A percentile compares a stretch with the other conserved stretches of the same genome.
These are phyloP conservation scores for Syngnathoides biaculeatus DNA, from an alignment of 2,113 vertebrate species.

Conservation along the genomic window DNA sequence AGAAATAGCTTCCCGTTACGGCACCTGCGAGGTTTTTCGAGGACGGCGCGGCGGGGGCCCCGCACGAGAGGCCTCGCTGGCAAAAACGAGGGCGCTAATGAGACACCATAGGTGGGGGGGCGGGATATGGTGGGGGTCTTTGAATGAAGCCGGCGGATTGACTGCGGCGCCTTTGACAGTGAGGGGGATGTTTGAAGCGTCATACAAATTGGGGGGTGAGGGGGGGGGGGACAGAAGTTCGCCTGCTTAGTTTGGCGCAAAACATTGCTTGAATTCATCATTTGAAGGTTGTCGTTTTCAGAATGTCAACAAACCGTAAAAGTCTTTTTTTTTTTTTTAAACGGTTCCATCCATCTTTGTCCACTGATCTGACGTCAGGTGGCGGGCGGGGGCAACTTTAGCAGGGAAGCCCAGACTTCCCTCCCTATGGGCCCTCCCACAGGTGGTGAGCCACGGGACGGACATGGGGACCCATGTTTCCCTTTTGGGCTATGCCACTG, in stretches of 20 bases:
- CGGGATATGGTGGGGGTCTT: too few relatives aligned
- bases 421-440: too few relatives aligned
- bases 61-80: background rate
- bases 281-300: background rate
- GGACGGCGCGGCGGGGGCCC: constrained; percentile 12
- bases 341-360: too few relatives aligned
- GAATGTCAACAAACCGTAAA: background rate
- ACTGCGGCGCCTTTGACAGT: background rate
- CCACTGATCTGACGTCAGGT: too few relatives aligned
- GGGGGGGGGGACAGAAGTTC: too few relatives aligned
- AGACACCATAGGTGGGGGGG: background rate
- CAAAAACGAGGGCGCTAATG: background rate
- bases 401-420: too few relatives aligned
- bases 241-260: background rate
- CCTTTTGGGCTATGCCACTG: too few relatives aligned
- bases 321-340: background rate
- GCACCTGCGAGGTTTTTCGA: constrained; percentile 60
- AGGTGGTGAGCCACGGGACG: too few relatives aligned
- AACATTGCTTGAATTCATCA: background rate
- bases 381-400: too few relatives aligned
- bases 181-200: background rate
- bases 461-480: too few relatives aligned
- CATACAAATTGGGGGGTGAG: too few relatives aligned
- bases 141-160: background rate
- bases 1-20: constrained; percentile 64